These are phyloP conservation scores for Lepus americanus DNA, from an alignment of 2,113 vertebrate genomes.

Conservation along the genomic window DNA sequence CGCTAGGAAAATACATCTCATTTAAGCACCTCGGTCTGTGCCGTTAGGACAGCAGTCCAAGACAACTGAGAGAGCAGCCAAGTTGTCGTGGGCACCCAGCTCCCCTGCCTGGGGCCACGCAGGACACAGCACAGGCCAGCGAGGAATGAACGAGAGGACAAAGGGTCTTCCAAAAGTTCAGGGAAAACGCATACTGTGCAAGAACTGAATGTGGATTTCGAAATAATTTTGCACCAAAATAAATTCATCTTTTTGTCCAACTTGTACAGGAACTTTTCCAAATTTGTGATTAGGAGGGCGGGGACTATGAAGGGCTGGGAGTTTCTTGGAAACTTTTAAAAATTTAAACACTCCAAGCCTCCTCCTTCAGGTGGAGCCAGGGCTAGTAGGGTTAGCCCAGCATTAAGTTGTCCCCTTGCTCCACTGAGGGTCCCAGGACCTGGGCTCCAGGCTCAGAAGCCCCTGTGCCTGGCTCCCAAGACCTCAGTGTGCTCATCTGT, in stretches of 20 bases:
- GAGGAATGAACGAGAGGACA: not conserved
- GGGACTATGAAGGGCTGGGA: not conserved
- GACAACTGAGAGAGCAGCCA: no score
- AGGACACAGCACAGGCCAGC: accelerated
- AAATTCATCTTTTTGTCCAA: no score
- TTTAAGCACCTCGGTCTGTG: not conserved
- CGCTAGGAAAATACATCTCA: not conserved
- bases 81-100: no score
- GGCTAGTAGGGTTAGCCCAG: not conserved
- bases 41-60: not conserved
- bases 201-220: no score
- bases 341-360: not conserved
- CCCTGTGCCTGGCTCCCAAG: not conserved
- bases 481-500: not conserved
- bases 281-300: no score
- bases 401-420: no score
- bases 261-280: no score
- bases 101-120: no score
- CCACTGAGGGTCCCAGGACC: not conserved
- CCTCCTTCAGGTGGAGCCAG: not conserved
- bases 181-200: no score
- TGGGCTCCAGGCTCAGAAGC: not conserved
- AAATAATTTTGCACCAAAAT: no score
- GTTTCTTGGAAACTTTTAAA: not conserved
- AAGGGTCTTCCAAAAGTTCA: no score